Evolutionary conservation across 2,113 vertebrate genomes (phyloP).

Genomic region (Cephalopterus ornatus): DNA sequence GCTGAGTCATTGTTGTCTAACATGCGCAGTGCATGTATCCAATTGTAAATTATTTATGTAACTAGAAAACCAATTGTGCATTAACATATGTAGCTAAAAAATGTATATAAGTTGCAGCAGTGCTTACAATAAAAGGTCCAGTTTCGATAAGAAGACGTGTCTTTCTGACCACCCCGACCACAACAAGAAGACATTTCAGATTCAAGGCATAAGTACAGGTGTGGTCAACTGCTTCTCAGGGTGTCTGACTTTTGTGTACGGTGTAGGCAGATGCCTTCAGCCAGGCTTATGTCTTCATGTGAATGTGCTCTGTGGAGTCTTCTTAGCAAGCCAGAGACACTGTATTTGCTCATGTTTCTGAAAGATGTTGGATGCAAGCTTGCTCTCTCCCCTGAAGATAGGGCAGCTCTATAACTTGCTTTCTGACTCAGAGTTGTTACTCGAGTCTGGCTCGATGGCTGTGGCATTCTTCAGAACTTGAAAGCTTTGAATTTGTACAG

Average conservation of each 20-base stretch:
- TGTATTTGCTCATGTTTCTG: not conserved
- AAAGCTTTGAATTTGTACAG: not conserved
- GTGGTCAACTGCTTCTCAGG: not conserved
- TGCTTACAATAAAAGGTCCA: no score
- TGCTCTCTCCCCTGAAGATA: rapidly evolving
- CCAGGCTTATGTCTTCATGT: not conserved
- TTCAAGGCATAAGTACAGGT: rapidly evolving
- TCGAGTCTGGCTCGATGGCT: not conserved
- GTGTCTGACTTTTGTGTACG: not conserved
- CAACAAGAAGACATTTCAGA: not conserved
- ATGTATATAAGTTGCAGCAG: no score
- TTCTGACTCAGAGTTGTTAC: not conserved
- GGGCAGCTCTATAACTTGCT: not conserved
- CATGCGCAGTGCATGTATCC: no score
- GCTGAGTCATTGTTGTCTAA: no score
- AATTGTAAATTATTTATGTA: no score
- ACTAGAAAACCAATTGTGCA: no score
- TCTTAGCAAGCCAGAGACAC: not conserved
- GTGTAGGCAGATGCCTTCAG: not conserved
- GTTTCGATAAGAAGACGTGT: no score
- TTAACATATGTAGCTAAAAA: no score
- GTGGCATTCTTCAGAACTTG: not conserved
- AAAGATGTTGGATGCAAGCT: not conserved
- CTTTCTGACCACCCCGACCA: no score
- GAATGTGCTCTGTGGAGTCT: not conserved